Evolutionary conservation across 2,888 invertebrate species (phyloP), one percentile per base, ranked within the genome.

Genomic region (Siphlonurus alternatus): DNA sequence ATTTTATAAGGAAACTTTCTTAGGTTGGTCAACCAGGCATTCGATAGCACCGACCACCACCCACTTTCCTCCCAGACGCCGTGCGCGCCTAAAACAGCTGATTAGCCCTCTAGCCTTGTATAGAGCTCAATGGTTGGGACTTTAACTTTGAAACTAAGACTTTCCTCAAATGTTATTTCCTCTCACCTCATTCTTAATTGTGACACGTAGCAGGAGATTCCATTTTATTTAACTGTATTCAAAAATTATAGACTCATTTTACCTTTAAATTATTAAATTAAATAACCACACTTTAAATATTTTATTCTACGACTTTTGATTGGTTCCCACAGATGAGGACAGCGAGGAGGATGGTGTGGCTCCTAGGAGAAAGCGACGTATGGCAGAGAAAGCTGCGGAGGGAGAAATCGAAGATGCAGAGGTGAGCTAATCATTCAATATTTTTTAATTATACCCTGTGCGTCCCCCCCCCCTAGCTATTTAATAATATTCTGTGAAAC

Each of bases 311-410:
- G 10, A 66, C 61, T 63, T 65, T 64, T 24, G 7, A 10, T 64
- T 23, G 10, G 7, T 18, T 53, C 61, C 23, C 18, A 75, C 76
- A 64, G 72, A 72, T 65, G 87, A 87, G 77, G 86, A 89, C 66
- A 88, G 87, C n/a, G 89, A 88, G 67, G 70, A 70, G 60, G 85
- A 87, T 59, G 85, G 85, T 59, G 84, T 82, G 3, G 84, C 85
- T 65, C 81, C 82, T 1, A 74, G 80, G 60, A 75, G 81, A 1
- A 90, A 91, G 70, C 79, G 89, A 7, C 81, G 89, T 1, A 82
- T 87, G 62, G 95, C 93, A 0, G 94, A 96, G 74, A 88, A 90
- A 72, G 93, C 94, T 0, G 93, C 93, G 0, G 83, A 83, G 66
- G 91, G 88, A 1, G 83, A 85, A 59, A 79, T 86, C 10, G 90